These are phyloP conservation scores for Ormyrus labotus DNA, from an alignment of 2,888 invertebrate species.

Conservation along the genomic window DNA sequence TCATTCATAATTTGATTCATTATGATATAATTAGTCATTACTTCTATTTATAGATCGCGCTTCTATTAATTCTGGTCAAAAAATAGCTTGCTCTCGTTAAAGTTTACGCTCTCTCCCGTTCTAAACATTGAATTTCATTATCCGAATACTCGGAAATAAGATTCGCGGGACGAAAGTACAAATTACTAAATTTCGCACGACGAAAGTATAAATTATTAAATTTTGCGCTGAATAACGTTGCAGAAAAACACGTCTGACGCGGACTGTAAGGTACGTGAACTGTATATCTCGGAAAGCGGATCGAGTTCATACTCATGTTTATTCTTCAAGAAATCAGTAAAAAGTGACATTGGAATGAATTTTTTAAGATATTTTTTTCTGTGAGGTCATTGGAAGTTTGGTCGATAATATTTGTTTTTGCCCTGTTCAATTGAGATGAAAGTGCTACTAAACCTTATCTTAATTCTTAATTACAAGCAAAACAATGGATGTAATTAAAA, in stretches of 20 bases:
- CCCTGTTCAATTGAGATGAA: slow-evolving; percentile 43
- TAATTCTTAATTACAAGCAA: slow-evolving; percentile 25
- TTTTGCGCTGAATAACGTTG: not conserved
- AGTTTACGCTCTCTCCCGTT: not conserved
- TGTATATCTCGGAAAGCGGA: slow-evolving; percentile 23
- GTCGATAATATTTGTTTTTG: slow-evolving; percentile 50
- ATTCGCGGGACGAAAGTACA: not conserved
- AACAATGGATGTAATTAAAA: slow-evolving; percentile 22
- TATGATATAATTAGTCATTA: slow-evolving; percentile 9
- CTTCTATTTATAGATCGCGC: not conserved
- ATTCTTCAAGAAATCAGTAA: slow-evolving; percentile 40
- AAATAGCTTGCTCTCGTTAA: not conserved
- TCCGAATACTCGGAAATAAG: not conserved
- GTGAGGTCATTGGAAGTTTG: slow-evolving; percentile 50
- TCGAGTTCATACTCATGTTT: slow-evolving; percentile 36
- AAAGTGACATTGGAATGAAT: slow-evolving; percentile 47
- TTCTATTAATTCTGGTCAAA: not conserved
- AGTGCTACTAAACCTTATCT: slow-evolving; percentile 42
- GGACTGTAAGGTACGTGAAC: slow-evolving; percentile 29
- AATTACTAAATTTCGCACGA: too few relatives aligned
- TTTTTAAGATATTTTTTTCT: slow-evolving; percentile 44
- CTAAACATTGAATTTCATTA: slow-evolving; percentile 1
- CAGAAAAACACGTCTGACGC: not conserved
- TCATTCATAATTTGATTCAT: slow-evolving; percentile 18
- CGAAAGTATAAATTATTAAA: too few relatives aligned